These are phyloP conservation scores for Lucifuga dentata DNA, from an alignment of 2,113 vertebrate species.

Conservation along the genomic window DNA sequence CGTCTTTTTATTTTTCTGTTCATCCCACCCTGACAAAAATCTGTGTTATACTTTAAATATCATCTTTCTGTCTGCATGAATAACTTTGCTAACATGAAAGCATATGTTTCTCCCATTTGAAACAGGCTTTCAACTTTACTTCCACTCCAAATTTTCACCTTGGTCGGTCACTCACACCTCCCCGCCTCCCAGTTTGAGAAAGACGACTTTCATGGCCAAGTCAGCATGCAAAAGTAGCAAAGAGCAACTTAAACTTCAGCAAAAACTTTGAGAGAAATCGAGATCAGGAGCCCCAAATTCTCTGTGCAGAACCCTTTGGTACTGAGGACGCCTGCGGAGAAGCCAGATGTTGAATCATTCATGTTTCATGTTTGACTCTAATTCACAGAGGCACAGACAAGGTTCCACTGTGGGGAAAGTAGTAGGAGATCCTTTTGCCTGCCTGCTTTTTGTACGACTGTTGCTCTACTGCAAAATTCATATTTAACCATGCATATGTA, in stretches of 20 bases:
- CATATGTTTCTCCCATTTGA: too few relatives aligned
- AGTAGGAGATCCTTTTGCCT: slow-evolving; percentile 10
- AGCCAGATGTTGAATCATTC: slow-evolving; percentile 72
- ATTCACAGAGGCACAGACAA: slow-evolving; percentile 43
- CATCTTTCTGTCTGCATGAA: too few relatives aligned
- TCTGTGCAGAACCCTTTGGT: slow-evolving; percentile 30
- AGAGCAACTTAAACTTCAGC: slow-evolving; percentile 13
- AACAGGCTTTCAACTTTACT: too few relatives aligned
- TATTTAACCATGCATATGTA: slow-evolving; percentile 23
- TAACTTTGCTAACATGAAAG: too few relatives aligned
- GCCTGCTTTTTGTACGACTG: slow-evolving; percentile 1
- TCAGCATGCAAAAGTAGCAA: not conserved
- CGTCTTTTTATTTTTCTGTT: too few relatives aligned
- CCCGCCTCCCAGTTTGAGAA: too few relatives aligned
- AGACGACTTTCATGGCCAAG: not conserved
- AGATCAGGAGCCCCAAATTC: slow-evolving; percentile 20
- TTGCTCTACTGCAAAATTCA: slow-evolving; percentile 29
- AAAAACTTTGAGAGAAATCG: not conserved
- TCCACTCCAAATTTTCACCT: too few relatives aligned
- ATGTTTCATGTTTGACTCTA: slow-evolving; percentile 64
- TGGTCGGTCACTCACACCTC: too few relatives aligned
- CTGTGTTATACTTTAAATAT: too few relatives aligned
- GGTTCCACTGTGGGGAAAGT: slow-evolving; percentile 32
- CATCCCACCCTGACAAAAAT: too few relatives aligned
- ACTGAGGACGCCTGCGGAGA: slow-evolving; percentile 30